Evolutionary conservation across 1,140 invertebrate genomes (phyloP).

Genomic region (Chironomus striatipennis): DNA sequence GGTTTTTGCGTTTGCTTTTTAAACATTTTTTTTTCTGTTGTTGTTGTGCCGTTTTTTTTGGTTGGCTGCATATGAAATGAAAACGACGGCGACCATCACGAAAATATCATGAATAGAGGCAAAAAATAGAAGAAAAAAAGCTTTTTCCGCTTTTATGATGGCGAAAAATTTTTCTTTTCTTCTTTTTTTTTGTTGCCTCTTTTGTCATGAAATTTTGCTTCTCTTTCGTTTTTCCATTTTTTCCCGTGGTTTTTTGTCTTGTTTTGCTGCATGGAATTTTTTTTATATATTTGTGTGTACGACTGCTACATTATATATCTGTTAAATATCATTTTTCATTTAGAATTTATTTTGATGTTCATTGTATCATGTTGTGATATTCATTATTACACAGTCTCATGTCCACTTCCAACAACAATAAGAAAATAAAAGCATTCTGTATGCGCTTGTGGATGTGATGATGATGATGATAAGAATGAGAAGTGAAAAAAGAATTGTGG

Average conservation of each 20-base stretch:
- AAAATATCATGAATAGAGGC: neutral
- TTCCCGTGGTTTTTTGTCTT: neutral
- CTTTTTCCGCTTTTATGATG: neutral
- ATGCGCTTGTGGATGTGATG: too few relatives aligned
- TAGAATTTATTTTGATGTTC: neutral
- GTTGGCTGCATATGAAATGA: too few relatives aligned
- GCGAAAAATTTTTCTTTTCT: too few relatives aligned
- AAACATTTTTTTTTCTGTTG: neutral
- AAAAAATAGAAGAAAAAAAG: neutral
- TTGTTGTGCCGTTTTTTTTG: neutral
- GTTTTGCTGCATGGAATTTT: neutral
- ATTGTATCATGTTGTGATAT: too few relatives aligned
- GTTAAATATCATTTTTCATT: constrained; percentile 15
- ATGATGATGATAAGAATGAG: too few relatives aligned
- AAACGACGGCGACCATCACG: neutral
- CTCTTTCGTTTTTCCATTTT: neutral
- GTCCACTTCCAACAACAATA: too few relatives aligned
- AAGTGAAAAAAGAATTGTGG: too few relatives aligned
- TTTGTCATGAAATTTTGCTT: neutral
- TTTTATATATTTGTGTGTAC: constrained; percentile 1
- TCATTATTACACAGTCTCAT: too few relatives aligned
- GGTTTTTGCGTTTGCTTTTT: neutral
- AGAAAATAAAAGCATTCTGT: too few relatives aligned
- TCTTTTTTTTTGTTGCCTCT: neutral
- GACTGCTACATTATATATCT: neutral